These are phyloP conservation scores for Chamaetylas fuelleborni DNA, from an alignment of 2,113 vertebrate species.

Conservation along the genomic window DNA sequence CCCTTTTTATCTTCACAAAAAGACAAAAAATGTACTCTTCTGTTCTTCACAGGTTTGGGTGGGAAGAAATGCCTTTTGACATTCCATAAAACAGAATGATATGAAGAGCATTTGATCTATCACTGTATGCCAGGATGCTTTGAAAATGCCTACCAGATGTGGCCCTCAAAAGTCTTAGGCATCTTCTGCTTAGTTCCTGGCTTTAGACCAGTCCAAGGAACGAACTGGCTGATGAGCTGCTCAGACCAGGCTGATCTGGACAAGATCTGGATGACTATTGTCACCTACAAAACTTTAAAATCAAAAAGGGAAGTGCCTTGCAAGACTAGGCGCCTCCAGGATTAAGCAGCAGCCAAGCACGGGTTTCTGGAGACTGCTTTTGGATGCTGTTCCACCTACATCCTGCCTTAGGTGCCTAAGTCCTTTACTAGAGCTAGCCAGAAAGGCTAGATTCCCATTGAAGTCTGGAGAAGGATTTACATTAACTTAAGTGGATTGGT, in stretches of 20 bases:
- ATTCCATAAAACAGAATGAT: constrained; percentile 22
- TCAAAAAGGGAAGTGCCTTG: constrained; percentile 30
- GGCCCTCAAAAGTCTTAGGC: background rate
- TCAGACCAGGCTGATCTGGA: constrained; percentile 31
- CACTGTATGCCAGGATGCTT: background rate
- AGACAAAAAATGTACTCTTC: background rate
- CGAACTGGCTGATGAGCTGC: constrained; percentile 26
- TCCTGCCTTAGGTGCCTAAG: constrained; percentile 60
- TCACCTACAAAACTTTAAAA: constrained; percentile 53
- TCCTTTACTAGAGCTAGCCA: constrained; percentile 49
- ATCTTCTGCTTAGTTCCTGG: constrained; percentile 20
- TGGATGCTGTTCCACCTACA: constrained; percentile 49
- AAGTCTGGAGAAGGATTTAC: constrained; percentile 51
- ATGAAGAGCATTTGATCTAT: constrained; percentile 14
- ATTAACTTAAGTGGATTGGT: constrained; percentile 50
- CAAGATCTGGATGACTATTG: constrained; percentile 35
- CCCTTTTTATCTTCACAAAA: background rate
- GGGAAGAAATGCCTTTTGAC: background rate
- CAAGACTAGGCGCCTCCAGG: constrained; percentile 56
- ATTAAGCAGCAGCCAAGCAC: constrained; percentile 51
- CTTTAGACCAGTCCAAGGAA: constrained; percentile 8
- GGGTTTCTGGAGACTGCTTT: constrained; percentile 45
- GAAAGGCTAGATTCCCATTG: constrained; percentile 33
- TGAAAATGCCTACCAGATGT: constrained; percentile 47
- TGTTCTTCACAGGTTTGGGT: background rate